Evolutionary conservation across 1,140 invertebrate genomes (phyloP).

Genomic region (Diachasmimorpha longicaudata): DNA sequence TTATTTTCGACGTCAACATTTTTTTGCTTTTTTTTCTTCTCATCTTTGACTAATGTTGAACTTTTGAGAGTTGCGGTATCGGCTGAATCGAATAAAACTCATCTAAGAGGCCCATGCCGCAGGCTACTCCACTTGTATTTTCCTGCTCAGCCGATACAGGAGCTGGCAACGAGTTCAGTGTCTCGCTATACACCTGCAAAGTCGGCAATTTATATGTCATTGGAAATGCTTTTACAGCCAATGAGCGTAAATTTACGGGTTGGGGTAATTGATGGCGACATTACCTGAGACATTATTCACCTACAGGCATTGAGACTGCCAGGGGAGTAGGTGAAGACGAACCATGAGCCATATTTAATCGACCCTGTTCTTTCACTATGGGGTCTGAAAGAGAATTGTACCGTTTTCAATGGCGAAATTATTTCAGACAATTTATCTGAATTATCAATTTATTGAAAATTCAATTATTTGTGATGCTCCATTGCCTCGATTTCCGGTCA

Average conservation of each 20-base stretch:
- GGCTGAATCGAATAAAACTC: slow-evolving; percentile 24
- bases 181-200: slow-evolving; percentile 24
- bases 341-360: slow-evolving; percentile 65
- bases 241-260: not conserved
- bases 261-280: slow-evolving; percentile 53
- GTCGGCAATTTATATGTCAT: not conserved
- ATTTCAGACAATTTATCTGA: not conserved
- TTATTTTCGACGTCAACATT: not conserved
- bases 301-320: slow-evolving; percentile 71
- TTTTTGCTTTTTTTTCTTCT: slow-evolving; percentile 3
- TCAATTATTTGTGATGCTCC: no score
- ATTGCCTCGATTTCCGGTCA: no score
- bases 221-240: not conserved
- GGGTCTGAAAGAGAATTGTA: slow-evolving; percentile 71
- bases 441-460: no score
- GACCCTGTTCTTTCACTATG: slow-evolving; percentile 87
- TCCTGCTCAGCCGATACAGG: slow-evolving; percentile 25
- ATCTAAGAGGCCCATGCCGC: slow-evolving; percentile 25
- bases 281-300: slow-evolving; percentile 70
- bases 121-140: slow-evolving; percentile 25
- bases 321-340: slow-evolving; percentile 76
- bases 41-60: slow-evolving; percentile 30
- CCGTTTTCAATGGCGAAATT: no score
- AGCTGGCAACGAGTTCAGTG: slow-evolving; percentile 26
- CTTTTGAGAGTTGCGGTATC: slow-evolving; percentile 27